These are phyloP conservation scores for Drosophila tanythrix DNA, from an alignment of 2,888 invertebrate genomes.

Conservation along the genomic window DNA sequence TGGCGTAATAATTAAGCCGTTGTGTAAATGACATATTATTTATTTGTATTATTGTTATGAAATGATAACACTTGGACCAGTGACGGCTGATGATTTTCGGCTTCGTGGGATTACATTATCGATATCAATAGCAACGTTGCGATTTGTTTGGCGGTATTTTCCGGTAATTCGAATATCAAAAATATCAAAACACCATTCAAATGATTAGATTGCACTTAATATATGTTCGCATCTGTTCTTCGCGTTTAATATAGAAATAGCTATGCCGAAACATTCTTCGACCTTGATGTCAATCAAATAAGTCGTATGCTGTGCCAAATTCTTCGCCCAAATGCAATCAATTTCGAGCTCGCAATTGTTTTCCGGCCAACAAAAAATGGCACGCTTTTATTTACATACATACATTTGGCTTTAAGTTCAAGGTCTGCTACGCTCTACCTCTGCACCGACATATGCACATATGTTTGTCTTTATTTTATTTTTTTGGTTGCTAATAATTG, in stretches of 20 bases:
- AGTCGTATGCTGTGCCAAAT: slow-evolving; percentile 54
- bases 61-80: slow-evolving; percentile 39
- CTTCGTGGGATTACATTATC: slow-evolving; percentile 9
- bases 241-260: slow-evolving; percentile 33
- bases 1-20: slow-evolving; percentile 67
- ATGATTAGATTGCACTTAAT: background rate
- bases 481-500: slow-evolving; percentile 48
- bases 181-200: background rate
- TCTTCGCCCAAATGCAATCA: slow-evolving; percentile 17
- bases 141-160: slow-evolving; percentile 22
- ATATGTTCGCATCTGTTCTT: slow-evolving; percentile 39
- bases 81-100: slow-evolving; percentile 27
- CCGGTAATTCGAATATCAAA: slow-evolving; percentile 1
- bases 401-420: slow-evolving; percentile 66
- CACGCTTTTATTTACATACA: slow-evolving; percentile 55
- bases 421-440: slow-evolving; percentile 37
- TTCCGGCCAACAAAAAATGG: slow-evolving; percentile 59
- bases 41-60: slow-evolving; percentile 61
- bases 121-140: background rate
- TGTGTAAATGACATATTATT: slow-evolving; percentile 69
- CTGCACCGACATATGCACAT: slow-evolving; percentile 7
- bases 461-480: background rate
- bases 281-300: slow-evolving; percentile 44
- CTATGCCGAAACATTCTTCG: slow-evolving; percentile 11
- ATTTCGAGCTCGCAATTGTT: slow-evolving; percentile 44